Evolutionary conservation across 2,888 invertebrate genomes (phyloP), one percentile per base, ranked within the genome.

Genomic region (Hecatera dysodea): DNA sequence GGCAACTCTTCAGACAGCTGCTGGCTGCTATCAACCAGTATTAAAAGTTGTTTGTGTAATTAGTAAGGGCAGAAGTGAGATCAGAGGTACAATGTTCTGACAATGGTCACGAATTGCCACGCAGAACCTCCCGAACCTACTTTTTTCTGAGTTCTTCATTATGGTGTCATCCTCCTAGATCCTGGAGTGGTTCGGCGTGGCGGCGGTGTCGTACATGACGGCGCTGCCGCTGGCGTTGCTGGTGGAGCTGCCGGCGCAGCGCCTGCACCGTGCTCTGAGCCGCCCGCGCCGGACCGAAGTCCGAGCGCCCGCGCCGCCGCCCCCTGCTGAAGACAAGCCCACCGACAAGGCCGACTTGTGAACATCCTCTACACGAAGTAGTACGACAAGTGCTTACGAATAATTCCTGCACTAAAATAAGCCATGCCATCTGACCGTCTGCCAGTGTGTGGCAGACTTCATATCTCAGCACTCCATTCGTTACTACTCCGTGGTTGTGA

Each of bases 151-250:
- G n/a, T n/a, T n/a, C n/a, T n/a, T n/a, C n/a, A n/a, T n/a, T n/a
- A n/a, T n/a, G n/a, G n/a, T n/a, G 39, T 39, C 4, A 4, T 39
- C 15, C 3, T 12, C 2, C 15, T 12, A 53, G 95, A 86, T 93
- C 36, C 78, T 91, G 80, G 92, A 94, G 80, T 94, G 94, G 94
- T 93, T 93, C 85, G 95, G 94, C 57, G 93, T 95, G 67, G 92
- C 93, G 8, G 85, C 89, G 42, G 87, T 93, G 60, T 93, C 95
- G 53, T 95, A 93, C 90, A 72, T 90, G 80, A 89, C 90, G 17
- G 94, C 95, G 56, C 79, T 94, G 39, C 94, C 93, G 1, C 92
- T 95, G n/a, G 93, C 95, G n/a, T 85, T 95, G 82, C 90, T 94
- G 50, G 93, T 95, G 78, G 95, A 95, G 88, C 74, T 93, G 15